Conservation (phyloP, 2,888 invertebrate species). For the Drosophila melanosoma region DNA sequence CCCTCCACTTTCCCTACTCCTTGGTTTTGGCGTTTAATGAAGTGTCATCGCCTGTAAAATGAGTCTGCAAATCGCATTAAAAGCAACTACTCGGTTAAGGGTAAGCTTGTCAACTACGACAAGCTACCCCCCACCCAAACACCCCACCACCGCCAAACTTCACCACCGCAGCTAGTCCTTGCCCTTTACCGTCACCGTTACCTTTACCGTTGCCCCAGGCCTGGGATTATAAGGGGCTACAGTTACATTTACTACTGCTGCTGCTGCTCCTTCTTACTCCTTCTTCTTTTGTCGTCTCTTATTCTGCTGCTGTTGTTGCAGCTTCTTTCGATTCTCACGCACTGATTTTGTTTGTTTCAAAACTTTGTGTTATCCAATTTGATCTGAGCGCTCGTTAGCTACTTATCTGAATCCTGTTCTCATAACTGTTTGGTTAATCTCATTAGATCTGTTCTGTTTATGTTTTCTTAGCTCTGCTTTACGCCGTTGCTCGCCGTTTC, state of each 20-base stretch:
- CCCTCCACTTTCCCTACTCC: slow-evolving; percentile 49
- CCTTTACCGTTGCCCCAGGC: slow-evolving; percentile 32
- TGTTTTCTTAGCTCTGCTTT: not conserved
- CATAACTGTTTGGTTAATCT: not conserved
- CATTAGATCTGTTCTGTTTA: not conserved
- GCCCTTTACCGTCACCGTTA: slow-evolving; percentile 4
- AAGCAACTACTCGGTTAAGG: slow-evolving; percentile 69
- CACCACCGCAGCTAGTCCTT: not conserved
- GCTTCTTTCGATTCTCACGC: not conserved
- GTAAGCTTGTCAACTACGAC: slow-evolving; percentile 65
- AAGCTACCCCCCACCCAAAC: not conserved
- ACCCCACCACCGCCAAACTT: no score
- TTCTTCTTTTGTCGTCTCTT: not conserved
- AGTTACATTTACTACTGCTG: slow-evolving; percentile 37
- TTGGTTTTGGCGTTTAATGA: slow-evolving; percentile 76
- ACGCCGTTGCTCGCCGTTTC: not conserved
- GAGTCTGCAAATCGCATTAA: slow-evolving; percentile 82
- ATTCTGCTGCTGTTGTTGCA: not conserved
- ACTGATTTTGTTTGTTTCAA: not conserved
- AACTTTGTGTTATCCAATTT: not conserved
- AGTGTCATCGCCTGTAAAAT: slow-evolving; percentile 83
- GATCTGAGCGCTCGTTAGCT: not conserved
- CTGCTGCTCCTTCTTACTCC: not conserved
- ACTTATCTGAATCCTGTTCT: not conserved
- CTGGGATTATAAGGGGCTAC: slow-evolving; percentile 33